These are phyloP conservation scores for Tricholaema leucomelas DNA, from an alignment of 2,113 vertebrate genomes.

Conservation along the genomic window DNA sequence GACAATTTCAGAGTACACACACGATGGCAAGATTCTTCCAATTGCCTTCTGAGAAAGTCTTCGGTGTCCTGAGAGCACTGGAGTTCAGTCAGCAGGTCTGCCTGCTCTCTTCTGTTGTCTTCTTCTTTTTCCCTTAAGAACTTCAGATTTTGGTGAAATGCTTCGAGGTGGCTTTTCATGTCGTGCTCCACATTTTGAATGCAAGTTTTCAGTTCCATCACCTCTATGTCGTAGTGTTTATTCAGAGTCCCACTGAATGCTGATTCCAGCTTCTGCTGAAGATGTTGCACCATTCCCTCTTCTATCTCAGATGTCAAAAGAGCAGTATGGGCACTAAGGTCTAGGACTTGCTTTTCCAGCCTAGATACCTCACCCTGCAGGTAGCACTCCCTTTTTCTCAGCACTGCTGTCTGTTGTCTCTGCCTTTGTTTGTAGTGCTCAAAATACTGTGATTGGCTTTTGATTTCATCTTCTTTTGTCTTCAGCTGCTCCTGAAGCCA, in stretches of 20 bases:
- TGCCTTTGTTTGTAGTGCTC: conserved; percentile 81
- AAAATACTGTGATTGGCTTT: conserved; percentile 81
- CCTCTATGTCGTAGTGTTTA: neutral
- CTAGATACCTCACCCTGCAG: conserved; percentile 75
- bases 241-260: neutral
- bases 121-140: conserved; percentile 72
- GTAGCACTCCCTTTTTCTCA: conserved; percentile 72
- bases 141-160: conserved; percentile 70
- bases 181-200: conserved; percentile 18
- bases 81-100: conserved; percentile 63
- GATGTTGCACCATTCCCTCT: neutral
- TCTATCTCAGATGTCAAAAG: conserved; percentile 48
- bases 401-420: conserved; percentile 72
- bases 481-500: conserved; percentile 80
- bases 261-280: conserved; percentile 14
- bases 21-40: conserved; percentile 75
- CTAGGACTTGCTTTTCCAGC: conserved; percentile 78
- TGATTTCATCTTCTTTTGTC: conserved; percentile 81
- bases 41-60: conserved; percentile 65
- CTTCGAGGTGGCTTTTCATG: conserved; percentile 52
- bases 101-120: conserved; percentile 49
- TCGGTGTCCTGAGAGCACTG: conserved; percentile 70
- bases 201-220: neutral
- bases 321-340: conserved; percentile 61
- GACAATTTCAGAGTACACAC: conserved; percentile 71